phyloP scores from a whole-genome alignment of 2,797 vertebrate species.

The Argya squamiceps region DNA sequence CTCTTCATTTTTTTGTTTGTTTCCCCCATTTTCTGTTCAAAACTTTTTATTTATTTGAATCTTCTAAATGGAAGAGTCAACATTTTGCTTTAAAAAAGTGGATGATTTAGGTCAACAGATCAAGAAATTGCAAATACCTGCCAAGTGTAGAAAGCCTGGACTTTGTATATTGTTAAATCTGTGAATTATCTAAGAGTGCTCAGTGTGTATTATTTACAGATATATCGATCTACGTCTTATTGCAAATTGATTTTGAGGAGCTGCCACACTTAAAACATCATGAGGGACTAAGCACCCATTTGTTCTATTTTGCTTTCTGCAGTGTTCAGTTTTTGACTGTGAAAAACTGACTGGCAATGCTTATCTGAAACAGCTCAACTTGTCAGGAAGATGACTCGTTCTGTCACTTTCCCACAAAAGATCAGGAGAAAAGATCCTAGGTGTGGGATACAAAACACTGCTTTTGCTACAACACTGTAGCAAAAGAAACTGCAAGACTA shows the following conservation, averaged over 20 bases:
- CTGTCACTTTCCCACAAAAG: not conserved
- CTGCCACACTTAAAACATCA: not conserved
- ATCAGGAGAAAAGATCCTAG: not conserved
- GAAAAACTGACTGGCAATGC: not conserved
- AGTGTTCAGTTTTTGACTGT: not conserved
- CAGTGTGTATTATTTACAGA: not conserved
- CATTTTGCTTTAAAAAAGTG: not conserved
- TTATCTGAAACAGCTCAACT: not conserved
- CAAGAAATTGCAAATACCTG: not conserved
- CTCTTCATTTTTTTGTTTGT: not conserved
- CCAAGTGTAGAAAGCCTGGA: not conserved
- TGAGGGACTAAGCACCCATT: not conserved
- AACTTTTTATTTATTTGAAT: not conserved
- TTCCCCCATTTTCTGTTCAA: not conserved
- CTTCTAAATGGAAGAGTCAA: not conserved
- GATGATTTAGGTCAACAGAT: not conserved
- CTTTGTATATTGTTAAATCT: not conserved
- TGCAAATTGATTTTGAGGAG: not conserved
- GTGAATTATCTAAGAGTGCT: not conserved
- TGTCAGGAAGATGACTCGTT: not conserved
- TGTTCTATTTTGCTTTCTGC: not conserved
- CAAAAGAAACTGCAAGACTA: not conserved
- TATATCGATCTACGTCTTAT: not conserved
- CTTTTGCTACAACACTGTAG: not conserved
- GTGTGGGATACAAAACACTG: not conserved